Conservation (phyloP, 2,113 vertebrate genomes). For the Nanger granti region DNA sequence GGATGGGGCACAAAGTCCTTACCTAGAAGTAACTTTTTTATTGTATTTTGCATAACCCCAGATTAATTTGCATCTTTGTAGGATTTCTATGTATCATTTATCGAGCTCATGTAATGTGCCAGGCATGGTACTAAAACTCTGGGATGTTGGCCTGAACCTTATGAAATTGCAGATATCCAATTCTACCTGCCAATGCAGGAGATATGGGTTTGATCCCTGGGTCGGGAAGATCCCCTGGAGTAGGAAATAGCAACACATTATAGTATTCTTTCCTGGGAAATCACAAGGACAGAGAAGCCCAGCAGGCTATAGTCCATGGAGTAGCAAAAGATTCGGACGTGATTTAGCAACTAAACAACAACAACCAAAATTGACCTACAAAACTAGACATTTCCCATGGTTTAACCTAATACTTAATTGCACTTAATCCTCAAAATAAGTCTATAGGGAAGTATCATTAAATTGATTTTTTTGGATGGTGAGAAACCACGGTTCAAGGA, state of each 20-base stretch:
- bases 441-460: not conserved
- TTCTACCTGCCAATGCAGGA: not conserved
- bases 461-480: not conserved
- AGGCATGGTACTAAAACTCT: not conserved
- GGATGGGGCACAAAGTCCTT: not conserved
- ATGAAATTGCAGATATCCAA: not conserved
- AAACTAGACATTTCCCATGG: not conserved
- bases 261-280: not conserved
- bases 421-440: not conserved
- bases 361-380: not conserved
- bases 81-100: not conserved
- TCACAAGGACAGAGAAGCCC: not conserved
- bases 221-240: not conserved
- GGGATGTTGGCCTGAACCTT: fast-evolving
- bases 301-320: not conserved
- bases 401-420: not conserved
- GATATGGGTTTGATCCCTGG: not conserved
- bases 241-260: not conserved
- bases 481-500: fast-evolving
- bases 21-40: not conserved
- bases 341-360: not conserved
- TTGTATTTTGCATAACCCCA: not conserved
- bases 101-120: not conserved
- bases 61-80: not conserved
- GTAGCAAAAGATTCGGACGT: not conserved